phyloP scores from a whole-genome alignment of 2,888 invertebrate genomes.

The Taphrorychus bicolor region DNA sequence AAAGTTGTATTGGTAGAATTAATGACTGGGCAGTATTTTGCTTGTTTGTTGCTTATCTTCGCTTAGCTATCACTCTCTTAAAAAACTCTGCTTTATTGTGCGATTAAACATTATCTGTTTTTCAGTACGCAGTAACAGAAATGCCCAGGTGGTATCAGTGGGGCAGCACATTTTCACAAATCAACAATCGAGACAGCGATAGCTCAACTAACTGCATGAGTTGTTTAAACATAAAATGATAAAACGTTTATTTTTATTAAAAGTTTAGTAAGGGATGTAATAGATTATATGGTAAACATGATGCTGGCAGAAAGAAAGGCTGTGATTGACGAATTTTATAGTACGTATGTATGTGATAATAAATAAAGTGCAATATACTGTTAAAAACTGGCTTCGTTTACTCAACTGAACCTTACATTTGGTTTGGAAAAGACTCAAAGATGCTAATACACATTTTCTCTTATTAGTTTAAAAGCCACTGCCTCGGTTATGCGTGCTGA shows the following conservation, averaged over 20 bases:
- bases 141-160: slow-evolving; percentile 31
- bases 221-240: slow-evolving; percentile 26
- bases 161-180: slow-evolving; percentile 25
- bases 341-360: too few relatives aligned
- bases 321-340: neutral
- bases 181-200: slow-evolving; percentile 3
- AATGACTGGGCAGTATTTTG: too few relatives aligned
- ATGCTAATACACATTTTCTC: neutral
- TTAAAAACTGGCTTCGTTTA: too few relatives aligned
- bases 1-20: too few relatives aligned
- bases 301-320: neutral
- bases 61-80: neutral
- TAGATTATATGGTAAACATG: neutral
- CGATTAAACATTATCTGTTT: slow-evolving; percentile 3
- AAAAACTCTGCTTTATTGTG: too few relatives aligned
- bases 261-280: too few relatives aligned
- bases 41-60: neutral
- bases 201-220: slow-evolving; percentile 8
- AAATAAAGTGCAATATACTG: neutral
- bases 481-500: slow-evolving; percentile 55
- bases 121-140: slow-evolving; percentile 34
- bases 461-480: slow-evolving; percentile 55
- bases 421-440: too few relatives aligned
- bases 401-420: too few relatives aligned
- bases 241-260: too few relatives aligned